Evolutionary conservation across 2,113 vertebrate genomes (phyloP), one percentile per base, ranked within the genome.

Genomic region (Erinaceus europaeus): DNA sequence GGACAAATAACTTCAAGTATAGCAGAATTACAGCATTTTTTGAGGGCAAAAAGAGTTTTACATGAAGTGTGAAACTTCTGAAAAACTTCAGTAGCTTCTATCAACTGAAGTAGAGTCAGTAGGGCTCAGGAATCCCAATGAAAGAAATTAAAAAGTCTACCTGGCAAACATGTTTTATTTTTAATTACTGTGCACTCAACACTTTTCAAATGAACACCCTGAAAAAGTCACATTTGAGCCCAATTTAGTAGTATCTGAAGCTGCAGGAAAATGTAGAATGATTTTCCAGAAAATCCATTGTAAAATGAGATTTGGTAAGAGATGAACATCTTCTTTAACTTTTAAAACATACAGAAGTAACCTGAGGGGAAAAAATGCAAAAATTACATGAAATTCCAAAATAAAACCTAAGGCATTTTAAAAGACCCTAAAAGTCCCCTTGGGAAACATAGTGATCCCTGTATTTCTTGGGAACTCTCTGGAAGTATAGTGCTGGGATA

Each of bases 231-330:
- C 6, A 61, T 71, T 80, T 73, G 34, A 78, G 92, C 1, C 3
- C 9, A 81, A 67, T 6, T 14, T 27, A 53, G 21, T 42, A 50
- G n/a, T 68, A 48, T 86, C 73, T 68, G 55, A 42, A 89, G 23
- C 44, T 42, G 67, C 18, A 85, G 75, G 84, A 18, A 85, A 89
- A 84, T 27, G 73, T 4, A 1, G 6, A 6, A 7, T 29, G 15
- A 42, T n/a, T 77, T 86, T 5, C 7, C 34, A 59, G 34, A 94
- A 81, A 46, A 27, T 46, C 12, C 27, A 74, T 81, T 71, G 89
- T 57, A 76, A 90, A 83, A 36, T 65, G 86, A 77, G 23, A 69
- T 89, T 86, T 88, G 12, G 6, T 42, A 25, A 85, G 46, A 85
- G 90, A 73, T 71, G 3, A 57, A 71, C 3, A 14, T 14, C 88